Evolutionary conservation across 2,888 invertebrate genomes (phyloP).

Genomic region (Rhagonycha fulva): DNA sequence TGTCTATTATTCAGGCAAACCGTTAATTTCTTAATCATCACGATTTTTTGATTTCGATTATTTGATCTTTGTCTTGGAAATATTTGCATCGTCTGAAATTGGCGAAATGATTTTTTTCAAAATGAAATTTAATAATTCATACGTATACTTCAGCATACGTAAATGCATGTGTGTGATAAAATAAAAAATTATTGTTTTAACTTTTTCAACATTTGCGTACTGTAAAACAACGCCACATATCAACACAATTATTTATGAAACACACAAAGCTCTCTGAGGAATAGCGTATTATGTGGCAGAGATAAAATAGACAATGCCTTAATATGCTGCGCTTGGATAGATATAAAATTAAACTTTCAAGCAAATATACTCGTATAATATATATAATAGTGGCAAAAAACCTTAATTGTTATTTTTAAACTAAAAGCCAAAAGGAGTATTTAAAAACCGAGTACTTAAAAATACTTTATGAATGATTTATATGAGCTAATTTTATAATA

Average conservation of each 20-base stretch:
- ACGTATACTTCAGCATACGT: too few relatives aligned
- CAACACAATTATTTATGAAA: neutral
- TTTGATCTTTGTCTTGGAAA: too few relatives aligned
- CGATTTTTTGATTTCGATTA: too few relatives aligned
- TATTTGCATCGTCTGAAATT: too few relatives aligned
- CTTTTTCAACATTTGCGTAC: neutral
- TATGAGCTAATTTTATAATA: too few relatives aligned
- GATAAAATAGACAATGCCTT: neutral
- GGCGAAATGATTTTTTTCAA: too few relatives aligned
- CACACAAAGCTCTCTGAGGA: neutral
- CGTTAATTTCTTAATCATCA: too few relatives aligned
- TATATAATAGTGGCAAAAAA: neutral
- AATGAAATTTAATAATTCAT: too few relatives aligned
- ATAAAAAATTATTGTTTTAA: neutral
- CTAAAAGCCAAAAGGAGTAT: too few relatives aligned
- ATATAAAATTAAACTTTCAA: neutral
- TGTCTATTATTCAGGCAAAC: too few relatives aligned
- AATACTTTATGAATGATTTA: too few relatives aligned
- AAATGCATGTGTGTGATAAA: neutral
- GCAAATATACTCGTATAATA: neutral
- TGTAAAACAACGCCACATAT: neutral
- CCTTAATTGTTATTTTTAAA: neutral
- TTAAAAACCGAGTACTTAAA: too few relatives aligned
- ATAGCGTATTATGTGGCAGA: neutral
- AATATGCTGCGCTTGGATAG: neutral